Evolutionary conservation across 2,888 invertebrate species (phyloP), one percentile per base, ranked within the genome.

Genomic region (Eudemis profundana): DNA sequence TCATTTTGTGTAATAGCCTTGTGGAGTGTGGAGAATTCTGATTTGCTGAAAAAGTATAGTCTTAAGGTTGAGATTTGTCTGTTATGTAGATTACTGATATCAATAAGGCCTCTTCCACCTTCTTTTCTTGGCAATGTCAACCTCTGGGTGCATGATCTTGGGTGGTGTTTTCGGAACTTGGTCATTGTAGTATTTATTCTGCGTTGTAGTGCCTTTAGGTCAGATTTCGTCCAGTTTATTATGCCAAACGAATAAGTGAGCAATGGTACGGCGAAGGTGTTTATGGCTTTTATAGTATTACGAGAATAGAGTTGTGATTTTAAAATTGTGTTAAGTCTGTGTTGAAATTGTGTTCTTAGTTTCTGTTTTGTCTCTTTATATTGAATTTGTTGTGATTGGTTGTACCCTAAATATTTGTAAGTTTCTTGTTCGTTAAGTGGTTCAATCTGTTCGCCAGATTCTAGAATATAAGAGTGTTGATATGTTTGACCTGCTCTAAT

Each of bases 181-280:
- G 72, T 72, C 14, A 71, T 8, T 0, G 10, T 12, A 0, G 69
- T 68, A 15, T 70, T 68, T 0, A 72, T 68, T 0, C 4, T 57
- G 1, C 69, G 67, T 54, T 74, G 71, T 1, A 70, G 33, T 21
- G 46, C 63, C 51, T 60, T 60, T 5, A 71, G 21, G 5, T 72
- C 70, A 5, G 66, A 57, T 53, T 71, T 29, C 1, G 68, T 53
- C 72, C 74, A 72, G 7, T 59, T 54, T 14, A 72, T 72, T 2
- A 72, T 65, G 2, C 72, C 71, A 27, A 72, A 74, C 3, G 74
- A 74, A 36, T 74, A 74, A 0, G 72, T 74, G 0, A 72, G 67
- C 1, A 68, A 63, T 0, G 73, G 71, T 1, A 74, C 70, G 1
- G 70, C 69, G 40, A 40, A 74, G 1, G 68, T 68, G 23, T 74